Evolutionary conservation across 1,140 invertebrate genomes (phyloP).

Genomic region (Trypoxylus dichotomus): DNA sequence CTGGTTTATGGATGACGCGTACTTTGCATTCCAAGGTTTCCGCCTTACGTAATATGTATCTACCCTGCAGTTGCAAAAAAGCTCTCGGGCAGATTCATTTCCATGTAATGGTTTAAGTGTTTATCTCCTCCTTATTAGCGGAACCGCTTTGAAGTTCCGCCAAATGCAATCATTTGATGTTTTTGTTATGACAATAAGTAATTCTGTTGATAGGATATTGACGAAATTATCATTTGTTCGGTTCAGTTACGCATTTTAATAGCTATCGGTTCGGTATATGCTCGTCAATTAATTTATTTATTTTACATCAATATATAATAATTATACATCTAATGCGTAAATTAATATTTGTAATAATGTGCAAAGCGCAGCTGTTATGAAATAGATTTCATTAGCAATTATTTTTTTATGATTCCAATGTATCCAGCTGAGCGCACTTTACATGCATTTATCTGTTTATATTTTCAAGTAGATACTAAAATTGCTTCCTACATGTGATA

Average conservation of each 20-base stretch:
- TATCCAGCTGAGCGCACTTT: too few relatives aligned
- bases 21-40: background rate
- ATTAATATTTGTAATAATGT: background rate
- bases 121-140: background rate
- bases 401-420: too few relatives aligned
- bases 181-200: background rate
- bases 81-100: background rate
- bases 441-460: too few relatives aligned
- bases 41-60: background rate
- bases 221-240: background rate
- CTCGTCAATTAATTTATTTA: background rate
- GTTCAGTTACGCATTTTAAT: background rate
- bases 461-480: too few relatives aligned
- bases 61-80: background rate
- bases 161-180: background rate
- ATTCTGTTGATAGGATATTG: background rate
- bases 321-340: background rate
- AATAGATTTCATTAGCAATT: too few relatives aligned
- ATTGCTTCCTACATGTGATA: too few relatives aligned
- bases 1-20: background rate
- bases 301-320: conserved; percentile 3
- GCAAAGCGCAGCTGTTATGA: too few relatives aligned
- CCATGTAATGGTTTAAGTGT: background rate
- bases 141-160: background rate
- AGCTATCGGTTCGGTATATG: background rate